Evolutionary conservation across 1,140 invertebrate species (phyloP).

Genomic region (Oryzaephilus surinamensis): DNA sequence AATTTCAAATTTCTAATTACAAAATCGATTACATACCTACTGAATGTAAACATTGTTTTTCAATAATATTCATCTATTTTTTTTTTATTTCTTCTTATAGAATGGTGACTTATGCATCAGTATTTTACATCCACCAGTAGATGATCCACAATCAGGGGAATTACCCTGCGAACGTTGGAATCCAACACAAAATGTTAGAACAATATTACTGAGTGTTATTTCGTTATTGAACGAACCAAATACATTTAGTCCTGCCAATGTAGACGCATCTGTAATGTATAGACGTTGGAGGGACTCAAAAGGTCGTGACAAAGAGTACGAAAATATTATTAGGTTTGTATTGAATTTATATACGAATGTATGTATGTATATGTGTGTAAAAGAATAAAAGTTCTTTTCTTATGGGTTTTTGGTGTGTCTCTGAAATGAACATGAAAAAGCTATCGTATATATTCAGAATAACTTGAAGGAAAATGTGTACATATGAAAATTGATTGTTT

Average conservation of each 20-base stretch:
- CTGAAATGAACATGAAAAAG: too few relatives aligned
- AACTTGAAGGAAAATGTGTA: too few relatives aligned
- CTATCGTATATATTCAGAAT: too few relatives aligned
- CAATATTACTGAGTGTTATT: constrained; percentile 95
- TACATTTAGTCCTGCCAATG: constrained; percentile 98
- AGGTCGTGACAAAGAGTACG: constrained; percentile 98
- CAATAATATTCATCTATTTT: neutral
- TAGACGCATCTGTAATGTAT: constrained; percentile 99
- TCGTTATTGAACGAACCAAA: constrained; percentile 98
- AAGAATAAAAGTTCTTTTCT: too few relatives aligned
- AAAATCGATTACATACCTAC: too few relatives aligned
- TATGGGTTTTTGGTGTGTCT: too few relatives aligned
- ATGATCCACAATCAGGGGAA: constrained; percentile 98
- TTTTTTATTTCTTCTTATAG: constrained; percentile 44
- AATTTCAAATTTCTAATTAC: too few relatives aligned
- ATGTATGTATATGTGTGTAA: neutral
- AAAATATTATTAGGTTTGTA: constrained; percentile 92
- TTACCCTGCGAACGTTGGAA: constrained; percentile 99
- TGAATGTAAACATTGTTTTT: neutral
- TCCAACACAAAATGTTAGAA: constrained; percentile 98
- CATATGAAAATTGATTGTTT: too few relatives aligned
- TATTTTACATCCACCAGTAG: constrained; percentile 96
- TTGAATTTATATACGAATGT: constrained; percentile 10
- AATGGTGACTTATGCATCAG: constrained; percentile 99
- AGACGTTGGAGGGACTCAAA: constrained; percentile 97